Conservation (phyloP, 2,113 vertebrate species). For the Strigops habroptila region DNA sequence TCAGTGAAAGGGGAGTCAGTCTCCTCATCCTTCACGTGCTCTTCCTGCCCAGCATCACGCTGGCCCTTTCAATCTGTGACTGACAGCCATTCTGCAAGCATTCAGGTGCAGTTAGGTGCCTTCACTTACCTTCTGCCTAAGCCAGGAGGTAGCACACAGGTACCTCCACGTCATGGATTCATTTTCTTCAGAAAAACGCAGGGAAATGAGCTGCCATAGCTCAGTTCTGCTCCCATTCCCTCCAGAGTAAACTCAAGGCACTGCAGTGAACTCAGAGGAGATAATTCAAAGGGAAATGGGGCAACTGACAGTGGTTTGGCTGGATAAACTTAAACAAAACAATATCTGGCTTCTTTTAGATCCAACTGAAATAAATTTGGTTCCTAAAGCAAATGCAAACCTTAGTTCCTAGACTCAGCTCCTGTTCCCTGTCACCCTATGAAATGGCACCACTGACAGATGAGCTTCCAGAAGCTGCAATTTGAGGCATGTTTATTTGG, state of each 20-base stretch:
- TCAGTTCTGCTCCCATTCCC: not conserved
- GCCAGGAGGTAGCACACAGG: not conserved
- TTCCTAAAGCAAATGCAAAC: not conserved
- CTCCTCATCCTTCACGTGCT: not conserved
- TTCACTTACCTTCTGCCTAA: not conserved
- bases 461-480: not conserved
- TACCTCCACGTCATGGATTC: not conserved
- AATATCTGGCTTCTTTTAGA: conserved; percentile 12
- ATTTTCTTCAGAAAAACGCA: not conserved
- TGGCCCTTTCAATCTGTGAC: not conserved
- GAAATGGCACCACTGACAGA: not conserved
- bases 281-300: not conserved
- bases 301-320: not conserved
- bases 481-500: not conserved
- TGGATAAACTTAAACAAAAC: conserved; percentile 11
- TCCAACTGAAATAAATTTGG: not conserved
- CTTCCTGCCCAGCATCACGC: not conserved
- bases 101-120: not conserved
- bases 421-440: not conserved
- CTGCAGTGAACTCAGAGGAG: not conserved
- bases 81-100: not conserved
- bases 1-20: not conserved
- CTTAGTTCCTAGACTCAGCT: not conserved
- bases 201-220: not conserved
- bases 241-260: not conserved